Conservation (phyloP, 2,888 invertebrate genomes). For the Diloba caeruleocephala region DNA sequence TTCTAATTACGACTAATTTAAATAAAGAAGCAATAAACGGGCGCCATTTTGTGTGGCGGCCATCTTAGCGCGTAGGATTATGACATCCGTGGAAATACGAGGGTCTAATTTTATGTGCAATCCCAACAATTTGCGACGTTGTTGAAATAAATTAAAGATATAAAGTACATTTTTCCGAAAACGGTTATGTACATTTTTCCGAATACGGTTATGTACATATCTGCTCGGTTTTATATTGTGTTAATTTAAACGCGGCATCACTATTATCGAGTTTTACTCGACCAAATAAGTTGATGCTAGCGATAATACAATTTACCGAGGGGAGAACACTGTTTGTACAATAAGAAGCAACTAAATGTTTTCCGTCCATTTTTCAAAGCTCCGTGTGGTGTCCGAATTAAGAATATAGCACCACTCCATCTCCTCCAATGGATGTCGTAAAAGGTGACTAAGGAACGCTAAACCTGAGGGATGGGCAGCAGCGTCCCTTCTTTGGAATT, state of each 20-base stretch:
- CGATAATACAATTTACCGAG: too few species aligned
- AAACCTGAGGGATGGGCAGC: too few species aligned
- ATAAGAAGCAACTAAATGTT: too few species aligned
- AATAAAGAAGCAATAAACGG: constrained; percentile 70
- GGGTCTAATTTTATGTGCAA: constrained; percentile 43
- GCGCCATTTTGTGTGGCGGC: constrained; percentile 56
- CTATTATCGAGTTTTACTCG: too few species aligned
- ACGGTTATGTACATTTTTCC: constrained; percentile 2
- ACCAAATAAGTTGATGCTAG: too few species aligned
- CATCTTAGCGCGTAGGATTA: constrained; percentile 47
- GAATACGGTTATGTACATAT: constrained; percentile 12
- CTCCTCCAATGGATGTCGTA: too few species aligned
- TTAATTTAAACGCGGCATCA: constrained; percentile 7
- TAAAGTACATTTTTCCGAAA: constrained; percentile 17
- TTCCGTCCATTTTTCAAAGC: too few species aligned
- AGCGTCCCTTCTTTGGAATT: too few species aligned
- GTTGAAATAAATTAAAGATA: constrained; percentile 37
- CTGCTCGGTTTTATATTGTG: constrained; percentile 20
- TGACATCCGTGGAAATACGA: constrained; percentile 43
- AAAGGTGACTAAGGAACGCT: too few species aligned
- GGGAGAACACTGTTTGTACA: too few species aligned
- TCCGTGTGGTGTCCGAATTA: too few species aligned
- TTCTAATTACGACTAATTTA: constrained; percentile 69
- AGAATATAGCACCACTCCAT: too few species aligned
- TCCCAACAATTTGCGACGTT: constrained; percentile 37